Evolutionary conservation across 2,888 invertebrate genomes (phyloP), one percentile per base, ranked within the genome.

Genomic region (Noctuana brunneofusca): DNA sequence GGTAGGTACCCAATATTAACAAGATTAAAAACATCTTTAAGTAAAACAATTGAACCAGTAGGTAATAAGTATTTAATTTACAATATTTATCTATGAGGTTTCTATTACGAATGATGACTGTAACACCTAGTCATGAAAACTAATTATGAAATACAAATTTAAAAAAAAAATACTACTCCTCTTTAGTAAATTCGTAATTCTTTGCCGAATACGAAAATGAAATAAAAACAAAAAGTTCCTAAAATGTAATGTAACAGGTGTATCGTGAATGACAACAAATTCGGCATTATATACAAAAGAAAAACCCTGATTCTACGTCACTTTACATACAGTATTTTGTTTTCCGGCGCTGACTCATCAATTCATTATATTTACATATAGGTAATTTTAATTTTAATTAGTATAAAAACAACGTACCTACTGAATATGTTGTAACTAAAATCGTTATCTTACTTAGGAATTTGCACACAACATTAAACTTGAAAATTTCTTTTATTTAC

Each of bases 301-400:
- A 67, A 66, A 70, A 65, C 64, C 66, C 68, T 66, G 66, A 63
- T 62, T 59, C 63, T 64, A 67, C 65, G 66, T 68, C 62, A 68
- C 55, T 16, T 35, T 50, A 60, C 59, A 43, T 30, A 48, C 14
- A 18, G 48, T 48, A 53, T 48, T 11, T 35, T 66, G 52, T 60
- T 57, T 58, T 59, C 48, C 49, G 58, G 46, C 48, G 41, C 49
- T 68, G 68, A 64, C 16, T 68, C 66, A 66, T 65, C 41, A 59
- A 22, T 27, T 30, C 16, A 38, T 18, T 35, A 9, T 24, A 27
- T 53, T 38, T 38, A 38, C 35, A 14, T 38, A 11, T 38, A 38
- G 14, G 38, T 38, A 38, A 38, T 14, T 38, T 14, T 38, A 38
- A 38, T 14, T 38, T 14, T 38, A 38, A 38, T 14, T 14, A 38